Base-by-base conservation (phyloP, 2,888 invertebrate species). In the Leptinotarsa peninsularis region DNA sequence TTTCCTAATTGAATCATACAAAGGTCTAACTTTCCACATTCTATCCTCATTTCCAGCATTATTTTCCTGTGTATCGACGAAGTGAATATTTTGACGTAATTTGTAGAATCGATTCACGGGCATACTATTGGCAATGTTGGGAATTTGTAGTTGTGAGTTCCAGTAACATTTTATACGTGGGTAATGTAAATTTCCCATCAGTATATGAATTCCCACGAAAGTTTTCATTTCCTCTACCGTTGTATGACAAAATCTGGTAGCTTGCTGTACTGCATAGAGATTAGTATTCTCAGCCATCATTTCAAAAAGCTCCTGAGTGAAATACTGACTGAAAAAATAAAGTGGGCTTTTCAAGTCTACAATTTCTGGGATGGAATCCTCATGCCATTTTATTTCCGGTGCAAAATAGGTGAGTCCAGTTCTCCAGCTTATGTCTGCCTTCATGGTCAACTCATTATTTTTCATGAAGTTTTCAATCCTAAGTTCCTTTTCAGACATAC, bases 101-200 rank as follows among this genome's bases (percentile, higher is more conserved):
- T 63, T 63, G 63, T 63, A 63, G 63, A 63, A 63, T 33, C 58
- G 15, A 63, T 63, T 63, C 17, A 63, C 27, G 27, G 23, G 14
- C 63, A 63, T 23, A 63, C 33, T 33, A 63, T 63, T 56, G 56
- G 56, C 56, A 56, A 56, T 56, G 56, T 56, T 56, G 56, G 56
- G 56, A 56, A 56, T 56, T 56, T 56, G 56, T 56, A 56, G 18
- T 56, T 56, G 17, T 56, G 56, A 56, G 56, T 56, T 56, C 56
- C 56, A 56, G 56, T 56, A 56, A 56, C 56, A 56, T 56, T 56
- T 56, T 56, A 56, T 56, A 56, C 56, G 56, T 56, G 56, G 56
- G 56, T 56, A 56, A 56, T 56, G 56, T 56, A 56, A 56, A 56
- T 56, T 56, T 56, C 56, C 56, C 56, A 56, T 56, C 56, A 56